A percentile compares a stretch with the other conserved stretches of the same genome.
Conservation (phyloP, 2,113 vertebrate genomes). For the Brachypodius melanocephalos region DNA sequence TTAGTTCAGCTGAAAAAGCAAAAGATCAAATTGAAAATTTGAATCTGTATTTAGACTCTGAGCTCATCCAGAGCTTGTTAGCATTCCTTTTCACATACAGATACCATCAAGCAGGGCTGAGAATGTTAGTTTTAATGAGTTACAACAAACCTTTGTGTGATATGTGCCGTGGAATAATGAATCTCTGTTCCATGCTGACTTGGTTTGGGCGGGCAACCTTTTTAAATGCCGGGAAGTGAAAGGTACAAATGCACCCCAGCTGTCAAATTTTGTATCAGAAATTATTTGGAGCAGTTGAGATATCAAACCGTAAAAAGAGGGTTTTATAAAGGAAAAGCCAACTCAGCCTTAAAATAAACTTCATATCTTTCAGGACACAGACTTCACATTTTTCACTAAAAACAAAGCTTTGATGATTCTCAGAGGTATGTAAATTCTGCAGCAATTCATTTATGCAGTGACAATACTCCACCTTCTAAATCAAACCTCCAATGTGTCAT, state of each 20-base stretch:
- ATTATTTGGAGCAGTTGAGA: neutral
- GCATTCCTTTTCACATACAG: neutral
- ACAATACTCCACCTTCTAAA: slow-evolving; percentile 51
- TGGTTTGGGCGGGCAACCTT: neutral
- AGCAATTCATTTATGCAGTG: slow-evolving; percentile 46
- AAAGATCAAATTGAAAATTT: neutral
- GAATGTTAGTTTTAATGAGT: slow-evolving; percentile 1
- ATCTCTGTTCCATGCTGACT: neutral
- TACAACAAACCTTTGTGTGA: neutral
- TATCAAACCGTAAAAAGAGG: neutral
- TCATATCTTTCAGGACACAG: slow-evolving; percentile 13
- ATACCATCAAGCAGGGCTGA: neutral
- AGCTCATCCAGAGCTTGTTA: neutral
- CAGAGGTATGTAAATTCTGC: slow-evolving; percentile 44
- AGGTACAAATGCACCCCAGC: neutral
- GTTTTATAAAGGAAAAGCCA: slow-evolving; percentile 12
- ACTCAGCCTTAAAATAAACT: slow-evolving; percentile 47
- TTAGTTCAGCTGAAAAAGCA: neutral
- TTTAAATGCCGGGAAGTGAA: neutral
- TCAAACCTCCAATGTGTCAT: slow-evolving; percentile 42
- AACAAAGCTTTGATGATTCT: slow-evolving; percentile 52
- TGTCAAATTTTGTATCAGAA: slow-evolving; percentile 4
- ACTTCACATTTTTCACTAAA: slow-evolving; percentile 55
- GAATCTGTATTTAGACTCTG: neutral
- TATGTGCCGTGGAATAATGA: neutral